A percentile compares a stretch with the other conserved stretches of the same genome.
phyloP scores from a whole-genome alignment of 1,140 invertebrate genomes.

The Drosophila burlai region DNA sequence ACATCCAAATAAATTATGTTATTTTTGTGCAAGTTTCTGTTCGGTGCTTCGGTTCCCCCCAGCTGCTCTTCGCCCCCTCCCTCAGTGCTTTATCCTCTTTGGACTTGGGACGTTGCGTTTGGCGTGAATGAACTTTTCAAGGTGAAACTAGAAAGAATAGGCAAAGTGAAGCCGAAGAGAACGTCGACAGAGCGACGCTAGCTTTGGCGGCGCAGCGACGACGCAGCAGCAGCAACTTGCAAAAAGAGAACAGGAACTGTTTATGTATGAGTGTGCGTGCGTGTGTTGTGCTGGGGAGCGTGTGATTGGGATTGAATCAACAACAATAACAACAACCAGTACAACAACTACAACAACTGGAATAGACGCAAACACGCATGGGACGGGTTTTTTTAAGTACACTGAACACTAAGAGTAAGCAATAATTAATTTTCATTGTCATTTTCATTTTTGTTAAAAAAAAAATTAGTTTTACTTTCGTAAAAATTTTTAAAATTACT shows the following conservation, averaged over 20 bases:
- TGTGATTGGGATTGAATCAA: constrained; percentile 70
- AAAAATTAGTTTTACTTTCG: neutral
- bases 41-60: constrained; percentile 32
- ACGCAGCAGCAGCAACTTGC: constrained; percentile 49
- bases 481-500: too few relatives aligned
- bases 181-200: constrained; percentile 33
- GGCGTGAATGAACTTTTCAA: constrained; percentile 85
- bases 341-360: neutral
- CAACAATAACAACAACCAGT: constrained; percentile 47
- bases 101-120: constrained; percentile 76
- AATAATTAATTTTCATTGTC: too few relatives aligned
- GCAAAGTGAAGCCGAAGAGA: constrained; percentile 67
- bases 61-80: constrained; percentile 11
- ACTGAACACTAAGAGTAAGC: neutral
- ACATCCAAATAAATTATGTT: constrained; percentile 79
- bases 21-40: constrained; percentile 82
- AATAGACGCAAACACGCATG: constrained; percentile 56
- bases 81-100: constrained; percentile 9
- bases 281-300: constrained; percentile 51
- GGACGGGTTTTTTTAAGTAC: constrained; percentile 28
- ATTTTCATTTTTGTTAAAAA: too few relatives aligned
- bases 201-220: constrained; percentile 24
- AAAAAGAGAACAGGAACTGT: constrained; percentile 73
- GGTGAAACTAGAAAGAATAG: constrained; percentile 84
- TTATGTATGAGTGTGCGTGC: constrained; percentile 8